Evolutionary conservation across 2,797 vertebrate species (phyloP), one percentile per base, ranked within the genome.

Genomic region (Hemibagrus guttatus): DNA sequence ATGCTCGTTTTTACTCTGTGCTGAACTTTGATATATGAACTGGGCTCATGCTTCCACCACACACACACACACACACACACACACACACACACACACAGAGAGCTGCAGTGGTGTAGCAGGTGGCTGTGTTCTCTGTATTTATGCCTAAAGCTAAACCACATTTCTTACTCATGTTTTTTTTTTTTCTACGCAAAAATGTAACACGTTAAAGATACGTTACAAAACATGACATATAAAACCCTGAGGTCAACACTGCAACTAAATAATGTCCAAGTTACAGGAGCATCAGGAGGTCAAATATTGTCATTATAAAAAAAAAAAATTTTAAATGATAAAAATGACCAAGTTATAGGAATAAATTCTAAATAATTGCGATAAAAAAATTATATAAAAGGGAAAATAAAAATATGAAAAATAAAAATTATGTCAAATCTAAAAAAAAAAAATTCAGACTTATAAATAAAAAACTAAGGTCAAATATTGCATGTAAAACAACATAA

Each of bases 1-100:
- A 92, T 94, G 93, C 91, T 84, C 91, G 93, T 92, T 92, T 92
- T 93, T 93, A 91, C 91, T 11, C 85, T 79, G 49, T 84, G 92
- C 90, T 92, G 92, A 92, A 92, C 93, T 91, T 89, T 91, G 90
- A 87, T 89, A 87, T 87, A 84, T 93, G 90, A 90, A 93, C 92
- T 93, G 90, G 93, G 91, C 93, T 92, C 92, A 89, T 86, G 84
- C 85, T 86, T 83, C 87, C 92, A 91, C 91, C 89, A 84, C 86
- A 79, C 76, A 76, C 72, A 64, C 85, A 89, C 66, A 88, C 85
- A 91, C 74, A 76, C 74, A 54, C 74, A 54, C 72, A 76, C 49
- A 31, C 74, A 54, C 49, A 76, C 42, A 74, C 71, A 74, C 93
- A 71, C 86, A 82, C 75, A 89, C 42, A 88, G 84, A 91, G 88